Base-by-base conservation (phyloP, 2,888 invertebrate genomes). In the Aphodius sticticus region DNA sequence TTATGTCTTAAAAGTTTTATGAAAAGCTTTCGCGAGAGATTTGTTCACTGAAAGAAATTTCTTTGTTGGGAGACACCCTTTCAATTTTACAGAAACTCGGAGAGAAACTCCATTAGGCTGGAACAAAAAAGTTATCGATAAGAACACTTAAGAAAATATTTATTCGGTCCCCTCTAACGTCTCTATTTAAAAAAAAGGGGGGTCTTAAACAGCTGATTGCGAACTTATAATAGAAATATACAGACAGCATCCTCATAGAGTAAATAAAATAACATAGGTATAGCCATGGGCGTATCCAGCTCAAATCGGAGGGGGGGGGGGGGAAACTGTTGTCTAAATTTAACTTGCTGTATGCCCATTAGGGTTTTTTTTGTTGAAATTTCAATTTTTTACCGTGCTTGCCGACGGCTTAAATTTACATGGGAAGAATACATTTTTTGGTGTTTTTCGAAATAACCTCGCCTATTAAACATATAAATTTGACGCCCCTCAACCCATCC, bases 61-160 rank as follows among this genome's bases (percentile, higher is more conserved):
- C 12, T 2, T 53, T 53, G 53, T 53, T 53, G 7, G 6, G 53
- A 53, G 53, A 53, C 53, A 53, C 53, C 12, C 53, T 53, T 53
- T 53, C 6, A 5, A 53, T 53, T 53, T 53, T 7, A 53, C 7
- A 53, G 53, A 53, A 53, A 53, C 53, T 12, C 53, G 1, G 7
- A 12, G 53, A 3, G 53, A 38, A 38, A 7, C 6, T 53, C 53
- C 53, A 53, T 53, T 53, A 53, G 53, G 12, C 9, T 7, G 12
- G 53, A 53, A 53, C 53, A 53, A 53, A 53, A 53, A 53, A 53
- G 53, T 53, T 53, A 53, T 53, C 53, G 53, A 53, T 53, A 53
- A 53, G 53, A 53, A 53, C 53, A 53, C 53, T 53, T 53, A 53
- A 53, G 53, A 53, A 53, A 53, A 53, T 53, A 53, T 53, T 53